Evolutionary conservation across 2,113 vertebrate genomes (phyloP), one percentile per base, ranked within the genome.

Genomic region (Paralichthys olivaceus): DNA sequence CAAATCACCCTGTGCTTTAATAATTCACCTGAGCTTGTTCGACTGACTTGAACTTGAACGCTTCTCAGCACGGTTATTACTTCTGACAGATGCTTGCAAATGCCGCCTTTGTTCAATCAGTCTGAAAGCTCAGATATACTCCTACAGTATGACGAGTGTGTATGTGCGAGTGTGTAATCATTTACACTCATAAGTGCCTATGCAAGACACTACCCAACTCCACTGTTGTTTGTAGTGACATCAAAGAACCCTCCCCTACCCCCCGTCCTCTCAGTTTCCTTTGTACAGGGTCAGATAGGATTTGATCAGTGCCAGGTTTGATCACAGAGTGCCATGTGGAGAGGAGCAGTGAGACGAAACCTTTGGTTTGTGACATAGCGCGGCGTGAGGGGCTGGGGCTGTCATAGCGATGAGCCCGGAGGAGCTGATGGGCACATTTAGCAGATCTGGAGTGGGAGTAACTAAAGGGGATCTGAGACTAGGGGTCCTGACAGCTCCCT

Each of bases 291-390:
- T 80, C 87, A 82, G 92, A 88, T 93, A 91, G 85, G 88, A 91
- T 93, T 92, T 93, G 91, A 95, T 95, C 94, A 93, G 84, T 89
- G 77, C 73, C 75, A 80, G 87, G 93, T 93, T 93, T 94, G 93
- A 94, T 94, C 94, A 93, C 87, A 89, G 34, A 53, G 19, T n/a
- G 74, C 75, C 84, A 82, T 72, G 84, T 73, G 79, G 85, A 86
- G 78, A 79, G 72, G 70, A 72, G 69, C 82, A 61, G 58, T 65
- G 83, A 78, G 85, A 79, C 67, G 70, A 85, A 80, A 84, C 84
- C 85, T 93, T 93, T 93, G 89, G 85, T 92, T 91, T 92, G 92
- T 92, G 92, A 92, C 89, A 87, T 66, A 75, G 79, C 71, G 75
- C 14, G 63, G 80, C 25, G 80, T 63, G 75, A 74, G 69, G 87